phyloP scores from a whole-genome alignment of 2,888 invertebrate genomes.

The Patella ulyssiponensis region DNA sequence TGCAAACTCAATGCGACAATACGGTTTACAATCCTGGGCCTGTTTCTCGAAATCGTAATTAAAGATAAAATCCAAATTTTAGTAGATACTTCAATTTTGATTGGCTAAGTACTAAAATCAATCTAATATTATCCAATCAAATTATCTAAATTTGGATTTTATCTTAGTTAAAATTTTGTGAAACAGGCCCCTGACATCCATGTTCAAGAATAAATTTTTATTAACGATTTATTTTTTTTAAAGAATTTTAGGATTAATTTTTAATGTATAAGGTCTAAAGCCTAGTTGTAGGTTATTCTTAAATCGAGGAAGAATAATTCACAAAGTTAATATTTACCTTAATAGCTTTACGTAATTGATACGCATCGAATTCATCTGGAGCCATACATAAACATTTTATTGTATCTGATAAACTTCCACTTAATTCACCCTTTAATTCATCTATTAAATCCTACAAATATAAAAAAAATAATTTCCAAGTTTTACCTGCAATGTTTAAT shows the following conservation, averaged over 20 bases:
- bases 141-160: too few species aligned
- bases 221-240: too few species aligned
- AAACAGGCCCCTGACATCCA: too few species aligned
- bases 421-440: constrained; percentile 68
- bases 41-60: too few species aligned
- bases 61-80: too few species aligned
- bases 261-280: not conserved
- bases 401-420: constrained; percentile 68
- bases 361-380: constrained; percentile 71
- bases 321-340: constrained; percentile 51
- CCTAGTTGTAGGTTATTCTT: not conserved
- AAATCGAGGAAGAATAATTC: not conserved
- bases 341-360: constrained; percentile 67
- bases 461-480: not conserved
- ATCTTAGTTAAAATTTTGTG: too few species aligned
- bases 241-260: not conserved
- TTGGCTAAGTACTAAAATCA: too few species aligned
- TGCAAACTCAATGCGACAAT: too few species aligned
- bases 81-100: too few species aligned
- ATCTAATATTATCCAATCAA: too few species aligned
- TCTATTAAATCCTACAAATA: constrained; percentile 64
- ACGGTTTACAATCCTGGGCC: not conserved
- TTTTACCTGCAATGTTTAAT: too few species aligned
- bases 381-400: constrained; percentile 64
- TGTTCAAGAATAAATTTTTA: not conserved